A percentile compares a stretch with the other conserved stretches of the same genome.
phyloP scores from a whole-genome alignment of 2,113 vertebrate species.

The Saiga tatarica region DNA sequence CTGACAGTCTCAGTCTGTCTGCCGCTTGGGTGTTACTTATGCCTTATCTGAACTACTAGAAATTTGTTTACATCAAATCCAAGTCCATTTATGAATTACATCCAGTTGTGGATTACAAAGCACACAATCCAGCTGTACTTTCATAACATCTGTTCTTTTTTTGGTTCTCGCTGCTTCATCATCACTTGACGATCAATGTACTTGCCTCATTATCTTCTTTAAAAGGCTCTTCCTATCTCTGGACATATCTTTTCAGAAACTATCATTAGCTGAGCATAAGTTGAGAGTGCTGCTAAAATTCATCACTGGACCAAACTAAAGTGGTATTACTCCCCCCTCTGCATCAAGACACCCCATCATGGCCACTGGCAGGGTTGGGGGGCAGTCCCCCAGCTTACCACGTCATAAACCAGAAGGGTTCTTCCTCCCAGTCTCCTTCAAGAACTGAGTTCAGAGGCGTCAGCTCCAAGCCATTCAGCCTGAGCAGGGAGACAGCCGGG shows the following conservation, averaged over 20 bases:
- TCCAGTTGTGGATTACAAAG: neutral
- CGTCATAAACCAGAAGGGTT: neutral
- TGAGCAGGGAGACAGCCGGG: neutral
- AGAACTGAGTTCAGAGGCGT: neutral
- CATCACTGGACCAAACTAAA: neutral
- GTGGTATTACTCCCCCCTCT: neutral
- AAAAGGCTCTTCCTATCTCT: neutral
- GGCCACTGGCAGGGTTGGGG: too few species aligned
- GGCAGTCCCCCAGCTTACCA: fast-evolving
- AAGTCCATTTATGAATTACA: neutral
- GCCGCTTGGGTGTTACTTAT: neutral
- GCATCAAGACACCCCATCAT: neutral
- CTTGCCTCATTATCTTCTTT: neutral
- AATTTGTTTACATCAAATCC: neutral
- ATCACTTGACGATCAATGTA: neutral
- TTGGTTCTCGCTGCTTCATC: neutral
- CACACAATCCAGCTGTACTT: neutral
- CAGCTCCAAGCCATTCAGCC: neutral
- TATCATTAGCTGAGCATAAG: neutral
- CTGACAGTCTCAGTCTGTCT: neutral
- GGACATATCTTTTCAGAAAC: neutral
- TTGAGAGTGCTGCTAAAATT: neutral
- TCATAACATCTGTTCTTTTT: neutral
- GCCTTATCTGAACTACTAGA: neutral
- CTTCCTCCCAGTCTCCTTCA: neutral